phyloP scores from a whole-genome alignment of 2,888 invertebrate species.

The Acleris laterana region DNA sequence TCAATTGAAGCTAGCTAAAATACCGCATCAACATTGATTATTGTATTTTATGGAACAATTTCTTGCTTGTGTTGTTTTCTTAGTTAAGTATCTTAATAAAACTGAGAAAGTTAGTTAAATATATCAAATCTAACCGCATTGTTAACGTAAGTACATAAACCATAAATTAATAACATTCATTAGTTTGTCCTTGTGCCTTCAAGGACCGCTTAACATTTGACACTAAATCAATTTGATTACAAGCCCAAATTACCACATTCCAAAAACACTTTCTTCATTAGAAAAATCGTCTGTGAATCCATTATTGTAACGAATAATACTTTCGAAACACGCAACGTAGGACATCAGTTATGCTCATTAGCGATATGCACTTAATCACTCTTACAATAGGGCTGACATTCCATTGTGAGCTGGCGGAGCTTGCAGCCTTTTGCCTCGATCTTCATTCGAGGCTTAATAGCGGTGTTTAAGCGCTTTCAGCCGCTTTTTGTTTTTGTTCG shows the following conservation, averaged over 20 bases:
- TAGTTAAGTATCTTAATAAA: too few species aligned
- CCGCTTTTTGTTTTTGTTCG: constrained; percentile 43
- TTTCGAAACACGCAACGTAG: constrained; percentile 27
- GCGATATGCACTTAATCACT: constrained; percentile 40
- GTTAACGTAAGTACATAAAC: too few species aligned
- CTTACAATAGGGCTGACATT: constrained; percentile 45
- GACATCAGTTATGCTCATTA: constrained; percentile 26
- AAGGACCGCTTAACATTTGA: constrained; percentile 14
- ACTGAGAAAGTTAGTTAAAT: too few species aligned
- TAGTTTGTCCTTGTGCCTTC: neutral
- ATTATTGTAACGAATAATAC: constrained; percentile 43
- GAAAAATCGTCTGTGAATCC: constrained; percentile 43
- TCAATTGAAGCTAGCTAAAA: too few species aligned
- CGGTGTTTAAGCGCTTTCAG: constrained; percentile 57
- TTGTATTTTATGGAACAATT: too few species aligned
- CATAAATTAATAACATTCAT: too few species aligned
- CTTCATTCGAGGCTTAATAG: constrained; percentile 39
- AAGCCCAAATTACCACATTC: constrained; percentile 35
- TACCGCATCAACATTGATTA: too few species aligned
- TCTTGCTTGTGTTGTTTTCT: too few species aligned
- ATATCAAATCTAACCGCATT: too few species aligned
- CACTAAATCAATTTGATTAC: constrained; percentile 26
- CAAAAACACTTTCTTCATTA: constrained; percentile 41
- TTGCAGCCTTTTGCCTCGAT: constrained; percentile 53
- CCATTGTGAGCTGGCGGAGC: constrained; percentile 42